Percentiles rank a stretch among this genome's conserved stretches.
These are phyloP conservation scores for Momotus momota DNA, from an alignment of 2,797 vertebrate genomes.

Conservation along the genomic window DNA sequence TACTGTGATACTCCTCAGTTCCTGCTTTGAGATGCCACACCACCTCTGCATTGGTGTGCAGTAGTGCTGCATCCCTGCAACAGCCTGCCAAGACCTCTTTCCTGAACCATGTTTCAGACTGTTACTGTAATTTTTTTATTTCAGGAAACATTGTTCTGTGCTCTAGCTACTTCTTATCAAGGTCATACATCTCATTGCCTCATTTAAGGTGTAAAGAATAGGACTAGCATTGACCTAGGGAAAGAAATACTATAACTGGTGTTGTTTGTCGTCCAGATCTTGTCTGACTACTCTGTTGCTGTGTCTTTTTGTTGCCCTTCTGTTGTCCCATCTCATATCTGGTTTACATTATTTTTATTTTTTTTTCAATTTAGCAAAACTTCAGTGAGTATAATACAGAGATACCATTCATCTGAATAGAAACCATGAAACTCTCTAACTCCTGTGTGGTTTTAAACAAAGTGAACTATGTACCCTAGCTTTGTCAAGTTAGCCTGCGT, in stretches of 20 bases:
- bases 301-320: background rate
- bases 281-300: background rate
- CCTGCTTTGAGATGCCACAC: background rate
- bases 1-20: background rate
- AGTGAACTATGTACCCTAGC: background rate
- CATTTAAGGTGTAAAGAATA: background rate
- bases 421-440: background rate
- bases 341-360: background rate
- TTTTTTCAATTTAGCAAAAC: background rate
- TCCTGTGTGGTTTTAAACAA: background rate
- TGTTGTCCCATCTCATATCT: background rate
- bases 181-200: background rate
- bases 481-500: background rate
- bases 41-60: fast-evolving
- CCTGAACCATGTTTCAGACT: background rate
- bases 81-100: background rate
- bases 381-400: background rate
- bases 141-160: fast-evolving
- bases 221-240: background rate
- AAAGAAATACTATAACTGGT: background rate
- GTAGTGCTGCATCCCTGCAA: background rate
- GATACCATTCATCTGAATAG: background rate
- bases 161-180: background rate
- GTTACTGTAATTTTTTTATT: background rate
- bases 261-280: background rate